These are phyloP conservation scores for Trogon melanurus DNA, from an alignment of 2,113 vertebrate species.

Conservation along the genomic window DNA sequence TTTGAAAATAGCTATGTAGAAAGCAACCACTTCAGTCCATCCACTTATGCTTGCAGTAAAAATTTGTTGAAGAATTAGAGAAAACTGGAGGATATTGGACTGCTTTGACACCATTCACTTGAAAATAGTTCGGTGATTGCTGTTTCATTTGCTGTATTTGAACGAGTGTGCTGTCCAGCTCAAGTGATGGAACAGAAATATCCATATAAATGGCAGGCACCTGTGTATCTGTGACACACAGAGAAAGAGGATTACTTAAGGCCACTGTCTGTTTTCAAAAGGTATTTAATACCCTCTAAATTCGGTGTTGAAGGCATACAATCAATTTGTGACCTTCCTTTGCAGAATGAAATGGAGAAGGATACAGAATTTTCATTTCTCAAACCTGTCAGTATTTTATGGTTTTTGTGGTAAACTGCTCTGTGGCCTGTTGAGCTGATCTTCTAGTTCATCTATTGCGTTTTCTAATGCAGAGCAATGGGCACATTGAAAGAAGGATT, in stretches of 20 bases:
- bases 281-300: slow-evolving; percentile 13
- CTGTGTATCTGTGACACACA: background rate
- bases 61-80: background rate
- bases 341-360: slow-evolving; percentile 33
- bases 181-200: background rate
- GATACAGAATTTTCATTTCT: slow-evolving; percentile 43
- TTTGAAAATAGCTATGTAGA: background rate
- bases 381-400: slow-evolving; percentile 27
- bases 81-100: background rate
- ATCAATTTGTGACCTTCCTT: slow-evolving; percentile 73
- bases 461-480: background rate
- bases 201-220: background rate
- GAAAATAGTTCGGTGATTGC: background rate
- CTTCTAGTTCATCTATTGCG: slow-evolving; percentile 3
- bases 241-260: background rate
- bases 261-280: slow-evolving; percentile 27
- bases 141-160: background rate
- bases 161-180: background rate
- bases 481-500: background rate
- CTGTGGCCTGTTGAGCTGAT: slow-evolving; percentile 5
- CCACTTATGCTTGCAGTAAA: background rate
- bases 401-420: slow-evolving; percentile 7
- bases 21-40: background rate
- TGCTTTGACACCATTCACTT: background rate
- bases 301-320: slow-evolving; percentile 23